Conservation (phyloP, 2,113 vertebrate genomes). For the Cinclus cinclus region DNA sequence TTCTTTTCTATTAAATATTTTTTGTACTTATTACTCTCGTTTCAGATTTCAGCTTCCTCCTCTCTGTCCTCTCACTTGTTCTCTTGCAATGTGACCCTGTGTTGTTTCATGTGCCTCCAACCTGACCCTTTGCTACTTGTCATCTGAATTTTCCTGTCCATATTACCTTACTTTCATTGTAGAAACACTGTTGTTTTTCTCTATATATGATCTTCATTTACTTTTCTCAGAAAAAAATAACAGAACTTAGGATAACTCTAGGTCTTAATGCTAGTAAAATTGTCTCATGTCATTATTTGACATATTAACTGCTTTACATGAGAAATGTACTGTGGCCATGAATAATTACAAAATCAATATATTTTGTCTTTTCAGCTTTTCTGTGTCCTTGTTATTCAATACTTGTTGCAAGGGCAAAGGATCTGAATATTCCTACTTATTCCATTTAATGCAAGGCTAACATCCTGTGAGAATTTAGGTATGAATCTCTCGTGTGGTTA, state of each 20-base stretch:
- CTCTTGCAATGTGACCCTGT: not conserved
- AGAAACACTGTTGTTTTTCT: not conserved
- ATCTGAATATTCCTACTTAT: not conserved
- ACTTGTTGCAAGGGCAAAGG: not conserved
- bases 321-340: not conserved
- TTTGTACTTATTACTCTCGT: not conserved
- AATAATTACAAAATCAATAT: not conserved
- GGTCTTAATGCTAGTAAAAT: not conserved
- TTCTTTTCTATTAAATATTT: not conserved
- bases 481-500: not conserved
- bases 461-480: not conserved
- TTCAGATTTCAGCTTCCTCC: constrained; percentile 9
- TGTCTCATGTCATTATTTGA: not conserved
- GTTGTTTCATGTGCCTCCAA: not conserved
- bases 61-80: not conserved
- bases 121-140: not conserved
- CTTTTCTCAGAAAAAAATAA: not conserved
- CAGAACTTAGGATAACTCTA: not conserved
- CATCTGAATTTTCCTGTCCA: not conserved
- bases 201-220: not conserved
- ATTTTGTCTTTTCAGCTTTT: not conserved
- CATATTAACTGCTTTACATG: not conserved
- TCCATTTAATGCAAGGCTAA: not conserved
- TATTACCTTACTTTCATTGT: not conserved
- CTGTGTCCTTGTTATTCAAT: not conserved